These are phyloP conservation scores for Luehdorfia chinensis DNA, from an alignment of 1,140 invertebrate species.

Conservation along the genomic window DNA sequence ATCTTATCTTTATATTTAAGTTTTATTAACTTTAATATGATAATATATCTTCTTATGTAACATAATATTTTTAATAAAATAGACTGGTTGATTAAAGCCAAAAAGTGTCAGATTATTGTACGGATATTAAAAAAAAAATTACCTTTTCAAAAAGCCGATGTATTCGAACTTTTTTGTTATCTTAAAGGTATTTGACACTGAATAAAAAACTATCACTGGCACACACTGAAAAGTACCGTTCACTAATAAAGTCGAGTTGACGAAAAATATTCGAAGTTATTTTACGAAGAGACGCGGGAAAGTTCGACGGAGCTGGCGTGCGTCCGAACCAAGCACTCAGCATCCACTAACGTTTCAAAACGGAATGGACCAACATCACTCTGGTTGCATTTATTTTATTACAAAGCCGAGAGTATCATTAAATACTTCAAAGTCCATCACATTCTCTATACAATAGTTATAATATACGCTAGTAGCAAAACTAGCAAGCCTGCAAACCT, in stretches of 20 bases:
- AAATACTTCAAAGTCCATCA: slow-evolving; percentile 22
- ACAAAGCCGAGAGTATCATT: slow-evolving; percentile 20
- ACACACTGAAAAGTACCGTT: slow-evolving; percentile 19
- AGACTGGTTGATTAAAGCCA: too few species aligned
- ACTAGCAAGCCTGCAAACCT: background rate
- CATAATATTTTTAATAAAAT: too few species aligned
- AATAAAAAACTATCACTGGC: slow-evolving; percentile 18
- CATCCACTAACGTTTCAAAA: slow-evolving; percentile 46
- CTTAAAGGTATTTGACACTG: slow-evolving; percentile 15
- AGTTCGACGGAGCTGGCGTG: slow-evolving; percentile 22
- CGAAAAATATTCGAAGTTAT: too few species aligned
- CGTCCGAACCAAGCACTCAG: slow-evolving; percentile 35
- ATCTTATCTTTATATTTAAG: too few species aligned
- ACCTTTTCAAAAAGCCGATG: slow-evolving; percentile 2
- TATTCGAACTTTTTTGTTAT: slow-evolving; percentile 7
- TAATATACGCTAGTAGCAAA: background rate
- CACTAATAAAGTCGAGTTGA: slow-evolving; percentile 15
- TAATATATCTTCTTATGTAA: too few species aligned
- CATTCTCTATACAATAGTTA: slow-evolving; percentile 1
- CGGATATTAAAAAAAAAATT: background rate
- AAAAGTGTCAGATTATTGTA: too few species aligned
- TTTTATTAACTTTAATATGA: too few species aligned
- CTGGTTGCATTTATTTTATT: slow-evolving; percentile 30
- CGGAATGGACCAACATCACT: slow-evolving; percentile 32
- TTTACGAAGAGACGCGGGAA: slow-evolving; percentile 21